Conservation (phyloP, 2,113 vertebrate genomes). For the Thymallus thymallus region DNA sequence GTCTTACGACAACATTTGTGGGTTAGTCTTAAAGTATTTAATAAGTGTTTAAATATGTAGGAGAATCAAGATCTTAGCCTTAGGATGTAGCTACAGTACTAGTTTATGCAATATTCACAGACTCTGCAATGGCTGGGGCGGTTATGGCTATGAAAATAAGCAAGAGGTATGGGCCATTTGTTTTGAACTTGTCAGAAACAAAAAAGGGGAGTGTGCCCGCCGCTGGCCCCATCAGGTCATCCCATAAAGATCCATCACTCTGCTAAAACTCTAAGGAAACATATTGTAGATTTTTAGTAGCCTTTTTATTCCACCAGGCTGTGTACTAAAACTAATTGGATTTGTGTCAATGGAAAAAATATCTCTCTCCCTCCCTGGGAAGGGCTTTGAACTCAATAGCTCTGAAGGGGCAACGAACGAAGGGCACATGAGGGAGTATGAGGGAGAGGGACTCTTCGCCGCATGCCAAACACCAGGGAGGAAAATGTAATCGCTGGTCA, state of each 20-base stretch:
- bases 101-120: constrained; percentile 67
- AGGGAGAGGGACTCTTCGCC: constrained; percentile 66
- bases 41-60: constrained; percentile 69
- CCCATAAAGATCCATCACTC: constrained; percentile 75
- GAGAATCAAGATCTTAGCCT: constrained; percentile 53
- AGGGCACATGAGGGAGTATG: constrained; percentile 49
- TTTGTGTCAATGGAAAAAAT: constrained; percentile 81
- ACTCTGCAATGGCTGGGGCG: constrained; percentile 14
- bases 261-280: constrained; percentile 76
- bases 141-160: constrained; percentile 51
- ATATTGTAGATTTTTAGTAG: constrained; percentile 77
- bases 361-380: constrained; percentile 61
- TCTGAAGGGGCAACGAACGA: constrained; percentile 64
- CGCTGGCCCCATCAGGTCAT: constrained; percentile 67
- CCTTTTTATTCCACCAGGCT: constrained; percentile 77
- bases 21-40: constrained; percentile 64
- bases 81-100: constrained; percentile 31
- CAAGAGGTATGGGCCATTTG: constrained; percentile 63
- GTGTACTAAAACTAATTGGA: constrained; percentile 83
- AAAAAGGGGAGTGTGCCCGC: constrained; percentile 60
- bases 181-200: constrained; percentile 72
- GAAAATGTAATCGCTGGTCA: constrained; percentile 75
- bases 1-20: constrained; percentile 60
- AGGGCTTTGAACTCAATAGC: constrained; percentile 78
- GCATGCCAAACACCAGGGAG: constrained; percentile 73